Evolutionary conservation across 1,140 invertebrate genomes (phyloP), one percentile per base, ranked within the genome.

Genomic region (Cheumatopsyche charites): DNA sequence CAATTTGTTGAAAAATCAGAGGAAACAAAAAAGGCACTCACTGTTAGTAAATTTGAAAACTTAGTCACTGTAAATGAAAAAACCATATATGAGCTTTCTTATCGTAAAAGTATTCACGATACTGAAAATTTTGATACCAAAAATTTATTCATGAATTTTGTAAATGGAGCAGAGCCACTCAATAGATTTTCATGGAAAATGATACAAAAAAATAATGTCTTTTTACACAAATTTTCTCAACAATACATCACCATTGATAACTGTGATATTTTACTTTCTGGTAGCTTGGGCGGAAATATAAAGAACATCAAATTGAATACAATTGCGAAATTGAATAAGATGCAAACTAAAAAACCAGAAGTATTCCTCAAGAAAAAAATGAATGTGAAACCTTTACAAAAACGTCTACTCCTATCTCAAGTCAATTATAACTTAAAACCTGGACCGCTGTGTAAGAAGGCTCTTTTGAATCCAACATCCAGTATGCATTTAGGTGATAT

Each of bases 371-470:
- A 42, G 52, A 11, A n/a, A 29, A 67, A 58, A 41, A 62, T 7
- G 58, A 58, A 47, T 47, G 7, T 26, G 17, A 36, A 29, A 26
- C 13, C 17, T 29, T 12, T 13, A 41, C 71, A 71, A 72, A 73
- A 43, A 43, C 63, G 72, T 36, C 3, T 36, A 42, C 70, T 75
- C 41, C n/a, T 74, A 52, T 29, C 58, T 26, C 62, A 36, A 5
- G 41, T 66, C 11, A 68, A 71, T 68, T n/a, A 70, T 29, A 67
- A 49, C 12, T 81, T 81, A 43, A 80, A 78, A 72, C 80, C 82
- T 13, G 82, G 81, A 17, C 82, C 82, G 7, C 73, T 83, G 25
- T 77, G 76, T 43, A 80, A 78, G 71, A 83, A 83, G 74, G 45
- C 62, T n/a, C 12, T 63, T 9, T 72, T 83, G 29, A 78, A 82